Base-by-base conservation (phyloP, 2,888 invertebrate genomes). In the Idaea dimidiata region DNA sequence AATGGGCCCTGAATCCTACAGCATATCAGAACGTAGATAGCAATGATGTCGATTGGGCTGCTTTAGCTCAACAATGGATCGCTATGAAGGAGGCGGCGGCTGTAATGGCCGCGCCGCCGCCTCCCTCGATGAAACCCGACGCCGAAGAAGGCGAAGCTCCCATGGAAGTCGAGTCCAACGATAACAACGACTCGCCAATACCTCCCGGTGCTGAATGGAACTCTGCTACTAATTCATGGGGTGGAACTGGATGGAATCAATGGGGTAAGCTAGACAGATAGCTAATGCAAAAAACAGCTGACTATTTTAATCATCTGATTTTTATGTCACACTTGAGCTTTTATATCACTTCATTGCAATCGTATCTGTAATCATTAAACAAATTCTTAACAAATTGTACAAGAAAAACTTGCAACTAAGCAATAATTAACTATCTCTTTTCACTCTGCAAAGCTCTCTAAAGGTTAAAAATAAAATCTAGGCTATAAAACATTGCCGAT, bases 51-150 rank as follows among this genome's bases (percentile, higher is more conserved):
- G 99, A 99, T 87, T 99, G 99, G 99, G 99, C 98, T 14, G 96
- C 97, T 33, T 93, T 99, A 78, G 99, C 99, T 31, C 98, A 99
- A 82, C 98, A 99, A 94, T 99, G 99, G 99, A 99, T 99, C 74
- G 97, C 97, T 83, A 98, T 98, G 97, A 97, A 98, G 82, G 97
- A 97, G 79, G 95, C 96, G 8, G 88, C 93, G 57, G 92, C 92
- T 54, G 93, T 94, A 54, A 93, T 94, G 54, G 88, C 94, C 56
- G 93, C 94, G 7, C 93, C 94, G 17, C 94, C 94, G 54, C 94
- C 95, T 10, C 94, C 95, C 4, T 93, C 94, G 0, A 64, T 77
- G 33, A 89, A 89, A 67, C 68, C 79, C 54, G 93, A 93, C n/a
- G 83, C 82, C 53, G 96, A 96, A 80, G 95, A 96, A 62, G 97